Percentiles rank a stretch among this genome's conserved stretches.
Evolutionary conservation across 2,797 vertebrate genomes (phyloP).

Genomic region (Sebastiscus albofasciatus): DNA sequence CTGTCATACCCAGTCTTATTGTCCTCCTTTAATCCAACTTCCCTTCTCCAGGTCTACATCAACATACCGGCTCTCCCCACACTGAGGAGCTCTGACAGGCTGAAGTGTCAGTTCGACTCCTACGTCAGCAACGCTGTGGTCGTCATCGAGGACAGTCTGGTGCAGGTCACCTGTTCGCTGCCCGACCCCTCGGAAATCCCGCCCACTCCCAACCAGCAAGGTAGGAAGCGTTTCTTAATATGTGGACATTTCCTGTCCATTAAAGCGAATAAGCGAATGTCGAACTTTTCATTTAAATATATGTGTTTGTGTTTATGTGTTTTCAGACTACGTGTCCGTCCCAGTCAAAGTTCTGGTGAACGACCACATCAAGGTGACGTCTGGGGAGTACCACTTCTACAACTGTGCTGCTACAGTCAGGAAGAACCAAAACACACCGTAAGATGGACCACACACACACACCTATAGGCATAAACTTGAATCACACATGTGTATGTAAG

Average conservation of each 20-base stretch:
- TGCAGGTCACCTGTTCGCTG: conserved; percentile 72
- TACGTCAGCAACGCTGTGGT: not conserved
- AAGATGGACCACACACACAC: conserved; percentile 68
- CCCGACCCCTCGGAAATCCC: conserved; percentile 78
- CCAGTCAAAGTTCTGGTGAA: conserved; percentile 78
- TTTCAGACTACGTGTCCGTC: conserved; percentile 89
- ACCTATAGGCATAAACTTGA: not conserved
- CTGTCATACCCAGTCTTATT: not conserved
- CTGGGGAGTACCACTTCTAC: conserved; percentile 90
- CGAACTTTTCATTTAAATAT: not conserved
- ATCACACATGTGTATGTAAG: not conserved
- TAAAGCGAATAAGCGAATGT: not conserved
- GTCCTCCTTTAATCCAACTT: not conserved
- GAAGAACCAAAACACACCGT: conserved; percentile 90
- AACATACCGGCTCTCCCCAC: conserved; percentile 67
- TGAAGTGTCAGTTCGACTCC: conserved; percentile 63
- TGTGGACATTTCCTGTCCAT: not conserved
- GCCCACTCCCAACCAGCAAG: conserved; percentile 83
- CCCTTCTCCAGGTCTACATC: conserved; percentile 74
- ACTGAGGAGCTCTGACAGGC: conserved; percentile 25
- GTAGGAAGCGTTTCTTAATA: conserved; percentile 70
- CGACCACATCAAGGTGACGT: conserved; percentile 82
- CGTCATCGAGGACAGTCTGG: rapidly evolving
- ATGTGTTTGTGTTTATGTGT: conserved; percentile 19
- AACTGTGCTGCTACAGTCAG: conserved; percentile 90